phyloP scores from a whole-genome alignment of 30 jellyfish, hydroid and myxozoan genomes.

The Euphysa ruthae region DNA sequence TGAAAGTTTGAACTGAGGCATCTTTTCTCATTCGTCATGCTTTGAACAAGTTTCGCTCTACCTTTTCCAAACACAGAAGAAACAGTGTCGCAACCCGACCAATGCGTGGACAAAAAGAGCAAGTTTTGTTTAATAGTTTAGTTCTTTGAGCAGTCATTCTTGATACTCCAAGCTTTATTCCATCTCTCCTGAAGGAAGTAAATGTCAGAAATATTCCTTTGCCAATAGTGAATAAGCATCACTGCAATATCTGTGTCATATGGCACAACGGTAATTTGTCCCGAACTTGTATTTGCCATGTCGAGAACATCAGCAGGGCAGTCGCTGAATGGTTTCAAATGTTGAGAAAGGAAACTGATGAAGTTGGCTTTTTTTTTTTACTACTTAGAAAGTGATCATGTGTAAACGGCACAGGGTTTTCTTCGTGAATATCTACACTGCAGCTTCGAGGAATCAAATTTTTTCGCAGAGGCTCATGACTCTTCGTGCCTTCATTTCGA shows the following conservation, averaged over 20 bases:
- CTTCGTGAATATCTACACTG: not conserved
- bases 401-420: constrained; percentile 31
- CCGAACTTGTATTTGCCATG: not conserved
- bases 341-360: not conserved
- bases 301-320: too few species aligned
- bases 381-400: constrained; percentile 33
- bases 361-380: not conserved
- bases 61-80: too few species aligned
- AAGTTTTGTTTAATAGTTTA: not conserved
- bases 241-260: not conserved
- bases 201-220: not conserved
- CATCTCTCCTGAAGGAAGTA: not conserved
- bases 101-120: too few species aligned
- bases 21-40: too few species aligned
- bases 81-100: constrained; percentile 2
- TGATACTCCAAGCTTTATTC: not conserved
- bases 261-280: not conserved
- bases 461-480: constrained; percentile 35
- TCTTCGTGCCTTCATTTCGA: constrained; percentile 15
- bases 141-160: not conserved
- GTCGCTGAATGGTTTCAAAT: too few species aligned
- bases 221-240: not conserved
- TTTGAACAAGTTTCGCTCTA: too few species aligned
- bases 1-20: too few species aligned
- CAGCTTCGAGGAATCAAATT: constrained; percentile 21